Evolutionary conservation across 1,140 invertebrate species (phyloP), one percentile per base, ranked within the genome.

Genomic region (Leptonema lineaticorne): DNA sequence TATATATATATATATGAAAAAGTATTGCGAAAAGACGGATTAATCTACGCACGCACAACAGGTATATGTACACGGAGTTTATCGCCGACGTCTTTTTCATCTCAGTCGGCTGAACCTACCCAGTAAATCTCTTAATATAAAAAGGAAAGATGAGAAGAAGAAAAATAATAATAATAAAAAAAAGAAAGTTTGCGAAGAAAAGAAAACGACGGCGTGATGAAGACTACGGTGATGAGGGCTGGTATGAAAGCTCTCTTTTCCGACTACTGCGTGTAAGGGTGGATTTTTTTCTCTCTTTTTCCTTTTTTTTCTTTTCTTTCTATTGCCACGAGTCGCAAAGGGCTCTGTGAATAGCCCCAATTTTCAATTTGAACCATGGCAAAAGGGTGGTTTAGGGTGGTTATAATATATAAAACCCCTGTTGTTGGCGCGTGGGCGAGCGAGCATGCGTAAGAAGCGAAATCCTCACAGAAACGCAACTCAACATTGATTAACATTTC

Each of bases 261-360:
- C n/a, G n/a, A n/a, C n/a, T n/a, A n/a, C n/a, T n/a, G n/a, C n/a
- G n/a, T n/a, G n/a, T n/a, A n/a, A 37, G 37, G 48, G 56, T 56
- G 58, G 62, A 62, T 57, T 62, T 68, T 27, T n/a, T 57, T 46
- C 33, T 68, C 63, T 68, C 58, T 60, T 24, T 16, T 57, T 28
- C 58, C 46, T 46, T 46, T 53, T 29, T n/a, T n/a, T n/a, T n/a
- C n/a, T n/a, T n/a, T n/a, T n/a, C n/a, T n/a, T n/a, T n/a, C n/a
- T n/a, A n/a, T n/a, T n/a, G 59, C 33, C 22, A 18, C 41, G 69
- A 53, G 69, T 46, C 26, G 22, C 62, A 28, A n/a, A 63, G 63
- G 69, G 46, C 11, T 37, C 24, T 24, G 65, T 70, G 69, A 70
- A 71, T 71, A 68, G 69, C 50, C 59, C 65, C 69, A 71, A 71